phyloP scores from a whole-genome alignment of 2,888 invertebrate genomes.

The Cephus pygmeus region DNA sequence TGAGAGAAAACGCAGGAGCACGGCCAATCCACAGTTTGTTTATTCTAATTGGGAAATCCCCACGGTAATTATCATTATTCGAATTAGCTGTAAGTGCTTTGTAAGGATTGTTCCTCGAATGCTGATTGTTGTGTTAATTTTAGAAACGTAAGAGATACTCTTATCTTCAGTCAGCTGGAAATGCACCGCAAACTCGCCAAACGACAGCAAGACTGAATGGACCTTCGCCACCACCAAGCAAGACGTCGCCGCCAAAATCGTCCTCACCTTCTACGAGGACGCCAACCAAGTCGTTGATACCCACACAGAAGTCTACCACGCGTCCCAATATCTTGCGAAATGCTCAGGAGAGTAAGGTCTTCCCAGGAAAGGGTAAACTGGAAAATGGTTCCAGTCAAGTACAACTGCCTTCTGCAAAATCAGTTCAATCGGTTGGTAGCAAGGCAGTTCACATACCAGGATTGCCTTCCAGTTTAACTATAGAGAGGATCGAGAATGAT shows the following conservation, averaged over 20 bases:
- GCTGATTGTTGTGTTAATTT: slow-evolving; percentile 31
- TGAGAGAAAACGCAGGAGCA: slow-evolving; percentile 69
- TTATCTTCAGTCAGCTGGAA: slow-evolving; percentile 66
- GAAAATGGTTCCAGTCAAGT: slow-evolving; percentile 40
- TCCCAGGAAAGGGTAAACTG: slow-evolving; percentile 37
- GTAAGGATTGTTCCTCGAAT: too few relatives aligned
- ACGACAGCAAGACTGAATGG: slow-evolving; percentile 59
- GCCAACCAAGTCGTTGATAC: slow-evolving; percentile 45
- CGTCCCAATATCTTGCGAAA: slow-evolving; percentile 53
- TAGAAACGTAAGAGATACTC: slow-evolving; percentile 68
- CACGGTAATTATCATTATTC: slow-evolving; percentile 37
- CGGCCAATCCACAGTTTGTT: slow-evolving; percentile 70
- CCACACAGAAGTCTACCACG: slow-evolving; percentile 48
- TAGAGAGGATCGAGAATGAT: slow-evolving; percentile 67
- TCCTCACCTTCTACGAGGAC: slow-evolving; percentile 42
- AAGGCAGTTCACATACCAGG: slow-evolving; percentile 66
- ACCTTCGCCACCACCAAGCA: slow-evolving; percentile 55
- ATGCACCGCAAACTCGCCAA: slow-evolving; percentile 68
- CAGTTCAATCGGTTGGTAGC: slow-evolving; percentile 41
- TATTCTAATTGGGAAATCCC: slow-evolving; percentile 64
- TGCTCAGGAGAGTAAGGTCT: slow-evolving; percentile 46
- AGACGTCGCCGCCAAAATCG: slow-evolving; percentile 40
- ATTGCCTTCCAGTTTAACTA: slow-evolving; percentile 68
- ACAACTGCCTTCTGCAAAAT: slow-evolving; percentile 46
- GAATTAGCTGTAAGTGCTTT: too few relatives aligned